phyloP scores from a whole-genome alignment of 1,140 invertebrate genomes.

The Coelopa frigida region DNA sequence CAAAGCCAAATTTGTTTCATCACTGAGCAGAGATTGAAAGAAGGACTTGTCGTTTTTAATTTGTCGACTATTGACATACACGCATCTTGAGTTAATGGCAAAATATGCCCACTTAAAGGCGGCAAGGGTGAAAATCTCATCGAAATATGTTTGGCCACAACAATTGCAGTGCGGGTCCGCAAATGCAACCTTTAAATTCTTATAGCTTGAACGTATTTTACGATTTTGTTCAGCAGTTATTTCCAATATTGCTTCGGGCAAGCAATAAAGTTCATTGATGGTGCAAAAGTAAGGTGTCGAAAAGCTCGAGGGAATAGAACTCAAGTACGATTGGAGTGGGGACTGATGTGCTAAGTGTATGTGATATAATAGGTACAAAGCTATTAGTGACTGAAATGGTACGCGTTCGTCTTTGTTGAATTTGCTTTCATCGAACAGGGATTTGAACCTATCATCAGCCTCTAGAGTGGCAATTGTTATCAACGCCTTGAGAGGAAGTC shows the following conservation, averaged over 20 bases:
- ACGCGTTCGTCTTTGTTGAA: slow-evolving; percentile 32
- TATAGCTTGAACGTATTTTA: slow-evolving; percentile 29
- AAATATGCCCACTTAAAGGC: slow-evolving; percentile 57
- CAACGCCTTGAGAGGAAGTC: slow-evolving; percentile 24
- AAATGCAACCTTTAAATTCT: slow-evolving; percentile 18
- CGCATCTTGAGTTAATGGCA: slow-evolving; percentile 68
- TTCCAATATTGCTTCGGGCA: slow-evolving; percentile 41
- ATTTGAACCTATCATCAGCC: slow-evolving; percentile 25
- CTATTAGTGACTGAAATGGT: slow-evolving; percentile 50
- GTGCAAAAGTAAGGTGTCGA: slow-evolving; percentile 49
- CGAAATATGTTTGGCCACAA: slow-evolving; percentile 37
- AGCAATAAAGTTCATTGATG: slow-evolving; percentile 38
- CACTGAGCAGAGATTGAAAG: slow-evolving; percentile 39
- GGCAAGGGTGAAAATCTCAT: slow-evolving; percentile 43
- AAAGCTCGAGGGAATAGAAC: slow-evolving; percentile 51
- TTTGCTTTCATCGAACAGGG: slow-evolving; percentile 21
- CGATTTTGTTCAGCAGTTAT: slow-evolving; percentile 33
- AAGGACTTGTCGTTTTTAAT: slow-evolving; percentile 19
- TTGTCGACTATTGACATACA: slow-evolving; percentile 46
- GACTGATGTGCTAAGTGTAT: slow-evolving; percentile 45
- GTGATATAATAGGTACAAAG: slow-evolving; percentile 56
- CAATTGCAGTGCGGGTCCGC: slow-evolving; percentile 20
- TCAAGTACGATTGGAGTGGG: slow-evolving; percentile 50
- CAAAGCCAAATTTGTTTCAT: slow-evolving; percentile 57
- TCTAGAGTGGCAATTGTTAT: slow-evolving; percentile 34